These are phyloP conservation scores for Dromaius novaehollandiae DNA, from an alignment of 2,113 vertebrate species.

Conservation along the genomic window DNA sequence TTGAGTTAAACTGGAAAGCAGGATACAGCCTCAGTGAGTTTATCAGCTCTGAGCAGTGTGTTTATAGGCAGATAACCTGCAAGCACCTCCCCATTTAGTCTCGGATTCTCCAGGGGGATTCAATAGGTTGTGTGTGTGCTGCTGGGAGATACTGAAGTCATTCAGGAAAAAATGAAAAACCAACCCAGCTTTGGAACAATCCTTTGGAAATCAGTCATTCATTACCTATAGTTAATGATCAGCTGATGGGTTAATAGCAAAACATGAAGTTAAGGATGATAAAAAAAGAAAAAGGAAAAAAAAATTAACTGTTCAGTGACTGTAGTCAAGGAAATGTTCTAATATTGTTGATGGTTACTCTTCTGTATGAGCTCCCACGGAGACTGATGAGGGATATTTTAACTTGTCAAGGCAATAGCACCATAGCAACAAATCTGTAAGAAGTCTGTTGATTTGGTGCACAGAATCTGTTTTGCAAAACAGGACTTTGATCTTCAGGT, in stretches of 20 bases:
- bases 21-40: conserved; percentile 8
- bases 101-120: neutral
- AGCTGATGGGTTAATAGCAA: conserved; percentile 32
- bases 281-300: neutral
- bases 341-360: neutral
- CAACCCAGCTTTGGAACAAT: neutral
- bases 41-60: conserved; percentile 37
- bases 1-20: conserved; percentile 44
- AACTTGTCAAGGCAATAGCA: neutral
- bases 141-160: conserved; percentile 35
- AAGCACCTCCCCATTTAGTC: neutral
- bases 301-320: neutral
- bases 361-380: neutral
- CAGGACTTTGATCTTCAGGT: conserved; percentile 16
- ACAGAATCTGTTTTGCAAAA: conserved; percentile 2
- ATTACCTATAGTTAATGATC: neutral
- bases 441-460: neutral
- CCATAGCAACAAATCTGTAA: neutral
- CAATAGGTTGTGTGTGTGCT: conserved; percentile 22
- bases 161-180: neutral
- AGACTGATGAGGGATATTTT: conserved; percentile 11
- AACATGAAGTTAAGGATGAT: conserved; percentile 35
- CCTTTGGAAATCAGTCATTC: conserved; percentile 8
- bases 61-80: conserved; percentile 55
- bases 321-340: neutral